phyloP scores from a whole-genome alignment of 2,113 vertebrate species.

The Delphinus delphis region DNA sequence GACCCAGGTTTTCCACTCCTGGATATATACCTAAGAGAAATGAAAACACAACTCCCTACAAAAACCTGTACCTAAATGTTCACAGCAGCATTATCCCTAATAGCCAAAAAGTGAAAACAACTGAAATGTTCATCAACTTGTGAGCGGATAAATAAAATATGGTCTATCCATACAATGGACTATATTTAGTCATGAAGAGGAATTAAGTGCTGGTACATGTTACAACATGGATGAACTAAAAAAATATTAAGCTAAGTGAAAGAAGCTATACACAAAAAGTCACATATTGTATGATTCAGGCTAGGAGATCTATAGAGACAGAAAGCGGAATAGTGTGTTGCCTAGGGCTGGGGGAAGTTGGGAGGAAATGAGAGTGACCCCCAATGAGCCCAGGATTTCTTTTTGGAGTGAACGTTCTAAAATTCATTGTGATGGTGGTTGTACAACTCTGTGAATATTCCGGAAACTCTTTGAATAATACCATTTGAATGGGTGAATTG shows the following conservation, averaged over 20 bases:
- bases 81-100: background rate
- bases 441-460: background rate
- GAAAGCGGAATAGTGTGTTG: background rate
- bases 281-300: rapidly evolving
- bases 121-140: background rate
- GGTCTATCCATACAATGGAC: background rate
- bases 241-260: background rate
- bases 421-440: background rate
- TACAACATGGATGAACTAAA: background rate
- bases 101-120: background rate
- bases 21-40: background rate
- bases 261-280: background rate
- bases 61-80: background rate
- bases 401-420: background rate
- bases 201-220: background rate
- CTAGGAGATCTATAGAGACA: background rate
- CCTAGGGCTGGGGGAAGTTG: rapidly evolving
- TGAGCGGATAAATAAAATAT: background rate
- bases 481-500: background rate
- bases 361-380: background rate
- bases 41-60: background rate
- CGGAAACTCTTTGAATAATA: background rate
- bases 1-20: no score
- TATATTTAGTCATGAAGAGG: background rate
- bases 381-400: rapidly evolving